A percentile compares a stretch with the other conserved stretches of the same genome.
Evolutionary conservation across 53 echinoderm and acorn worm species (phyloP).

Genomic region (Temnopleurus reevesii): DNA sequence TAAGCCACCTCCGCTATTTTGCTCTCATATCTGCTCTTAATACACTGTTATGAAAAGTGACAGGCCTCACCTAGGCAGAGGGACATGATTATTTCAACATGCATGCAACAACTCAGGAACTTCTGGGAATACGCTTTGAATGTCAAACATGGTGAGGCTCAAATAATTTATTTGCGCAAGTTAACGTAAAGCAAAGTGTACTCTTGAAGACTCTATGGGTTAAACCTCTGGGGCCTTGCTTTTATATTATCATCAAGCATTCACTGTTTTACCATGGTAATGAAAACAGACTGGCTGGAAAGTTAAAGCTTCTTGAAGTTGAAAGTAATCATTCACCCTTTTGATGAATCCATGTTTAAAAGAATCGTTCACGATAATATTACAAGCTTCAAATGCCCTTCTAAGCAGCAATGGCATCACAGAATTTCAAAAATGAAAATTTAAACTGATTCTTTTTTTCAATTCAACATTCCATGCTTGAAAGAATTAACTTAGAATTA

Average conservation of each 20-base stretch:
- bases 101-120: neutral
- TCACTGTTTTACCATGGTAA: slow-evolving; percentile 5
- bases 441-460: too few relatives aligned
- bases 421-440: too few relatives aligned
- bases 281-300: neutral
- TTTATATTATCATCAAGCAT: neutral
- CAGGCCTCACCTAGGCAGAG: neutral
- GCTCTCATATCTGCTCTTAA: neutral
- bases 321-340: neutral
- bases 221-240: neutral
- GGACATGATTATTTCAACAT: slow-evolving; percentile 44
- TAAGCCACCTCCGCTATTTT: neutral
- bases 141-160: slow-evolving; percentile 32
- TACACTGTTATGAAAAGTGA: slow-evolving; percentile 17
- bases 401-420: neutral
- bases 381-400: neutral
- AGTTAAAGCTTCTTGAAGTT: neutral
- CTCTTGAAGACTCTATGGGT: neutral
- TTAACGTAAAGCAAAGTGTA: neutral
- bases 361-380: neutral
- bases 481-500: too few relatives aligned
- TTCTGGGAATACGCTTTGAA: slow-evolving; percentile 33
- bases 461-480: too few relatives aligned
- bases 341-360: neutral
- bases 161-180: slow-evolving; percentile 25